Evolutionary conservation across 2,888 invertebrate genomes (phyloP).

Genomic region (Geophilus truncorum): DNA sequence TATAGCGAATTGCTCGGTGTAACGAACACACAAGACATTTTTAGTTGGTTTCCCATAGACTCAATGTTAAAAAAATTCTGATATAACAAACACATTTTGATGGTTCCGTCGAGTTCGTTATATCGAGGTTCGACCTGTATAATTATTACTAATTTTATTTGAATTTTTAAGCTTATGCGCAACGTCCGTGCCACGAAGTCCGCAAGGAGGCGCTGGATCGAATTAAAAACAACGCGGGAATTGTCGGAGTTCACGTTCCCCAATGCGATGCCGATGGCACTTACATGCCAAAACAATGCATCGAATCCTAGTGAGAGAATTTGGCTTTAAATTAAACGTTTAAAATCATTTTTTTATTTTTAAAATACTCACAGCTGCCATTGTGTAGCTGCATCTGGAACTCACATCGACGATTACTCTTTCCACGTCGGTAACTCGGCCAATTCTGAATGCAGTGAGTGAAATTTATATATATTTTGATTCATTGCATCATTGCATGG

Average conservation of each 20-base stretch:
- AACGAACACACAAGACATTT: too few relatives aligned
- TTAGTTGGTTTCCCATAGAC: too few relatives aligned
- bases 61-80: too few relatives aligned
- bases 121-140: too few relatives aligned
- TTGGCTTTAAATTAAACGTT: neutral
- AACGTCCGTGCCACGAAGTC: neutral
- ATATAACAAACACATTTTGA: too few relatives aligned
- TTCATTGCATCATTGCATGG: too few relatives aligned
- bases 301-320: neutral
- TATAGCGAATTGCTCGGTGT: too few relatives aligned
- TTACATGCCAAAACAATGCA: neutral
- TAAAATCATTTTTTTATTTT: neutral
- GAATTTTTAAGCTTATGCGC: too few relatives aligned
- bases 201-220: neutral
- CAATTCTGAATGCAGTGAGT: neutral
- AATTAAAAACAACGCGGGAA: neutral
- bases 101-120: too few relatives aligned
- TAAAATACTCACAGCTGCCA: neutral
- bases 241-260: neutral
- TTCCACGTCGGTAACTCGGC: neutral
- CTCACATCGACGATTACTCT: neutral
- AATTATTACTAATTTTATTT: too few relatives aligned
- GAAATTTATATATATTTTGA: neutral
- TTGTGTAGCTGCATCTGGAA: neutral
- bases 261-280: conserved; percentile 1